A percentile compares a stretch with the other conserved stretches of the same genome.
These are phyloP conservation scores for Oryctolagus cuniculus DNA, from an alignment of 2,113 vertebrate species.

Conservation along the genomic window mOryCun1.1 NC_091451.1:16019001-16019500, in stretches of 20 bases:
- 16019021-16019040: neutral
- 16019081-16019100: neutral
- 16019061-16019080: neutral
- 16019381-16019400: neutral
- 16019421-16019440: neutral
- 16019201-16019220: neutral
- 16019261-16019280: neutral
- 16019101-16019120: neutral
- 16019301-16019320: neutral
- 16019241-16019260: neutral
- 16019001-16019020: neutral
- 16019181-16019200: neutral
- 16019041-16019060: neutral
- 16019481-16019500: neutral
- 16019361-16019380: neutral
- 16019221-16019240: neutral
- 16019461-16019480: neutral
- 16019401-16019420: neutral
- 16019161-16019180: neutral
- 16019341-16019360: neutral
- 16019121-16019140: slow-evolving; percentile 14
- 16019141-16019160: neutral
- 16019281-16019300: neutral
- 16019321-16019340: neutral
- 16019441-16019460: neutral